A percentile compares a stretch with the other conserved stretches of the same genome.
Evolutionary conservation across 2,113 vertebrate species (phyloP).

Genomic region (Myiozetetes cayanensis): DNA sequence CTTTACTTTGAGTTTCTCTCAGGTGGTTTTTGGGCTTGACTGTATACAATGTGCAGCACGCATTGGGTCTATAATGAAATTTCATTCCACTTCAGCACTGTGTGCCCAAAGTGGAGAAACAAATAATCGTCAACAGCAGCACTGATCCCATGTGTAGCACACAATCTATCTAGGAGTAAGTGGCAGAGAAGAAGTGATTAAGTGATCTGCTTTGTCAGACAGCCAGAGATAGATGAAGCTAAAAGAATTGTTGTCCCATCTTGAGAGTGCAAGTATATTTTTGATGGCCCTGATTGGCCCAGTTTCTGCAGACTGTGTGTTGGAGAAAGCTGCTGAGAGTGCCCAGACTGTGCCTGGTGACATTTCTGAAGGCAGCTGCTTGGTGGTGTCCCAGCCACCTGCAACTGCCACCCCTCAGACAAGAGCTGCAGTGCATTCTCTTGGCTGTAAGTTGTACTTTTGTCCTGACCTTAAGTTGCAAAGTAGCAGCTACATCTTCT

Average conservation of each 20-base stretch:
- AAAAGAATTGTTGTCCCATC: not conserved
- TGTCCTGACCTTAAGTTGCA: conserved; percentile 7
- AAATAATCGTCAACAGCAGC: not conserved
- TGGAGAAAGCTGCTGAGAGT: not conserved
- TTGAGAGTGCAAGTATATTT: not conserved
- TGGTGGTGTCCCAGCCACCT: not conserved
- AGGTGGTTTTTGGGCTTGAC: not conserved
- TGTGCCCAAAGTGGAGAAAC: not conserved
- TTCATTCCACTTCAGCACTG: not conserved
- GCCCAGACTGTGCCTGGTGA: not conserved
- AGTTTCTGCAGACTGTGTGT: not conserved
- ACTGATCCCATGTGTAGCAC: not conserved
- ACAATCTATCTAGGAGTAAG: not conserved
- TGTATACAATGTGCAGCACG: accelerated
- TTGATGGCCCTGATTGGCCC: not conserved
- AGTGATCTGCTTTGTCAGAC: not conserved
- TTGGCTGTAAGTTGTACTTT: not conserved
- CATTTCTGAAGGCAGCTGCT: not conserved
- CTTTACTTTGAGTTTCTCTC: conserved; percentile 12
- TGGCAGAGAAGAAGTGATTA: not conserved
- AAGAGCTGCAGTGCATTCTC: not conserved
- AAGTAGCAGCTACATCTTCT: not conserved
- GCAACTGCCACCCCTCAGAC: not conserved
- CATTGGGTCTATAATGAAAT: not conserved
- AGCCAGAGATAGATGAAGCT: not conserved